Base-by-base conservation (phyloP, 2,888 invertebrate genomes). In the Lithophane socia region DNA sequence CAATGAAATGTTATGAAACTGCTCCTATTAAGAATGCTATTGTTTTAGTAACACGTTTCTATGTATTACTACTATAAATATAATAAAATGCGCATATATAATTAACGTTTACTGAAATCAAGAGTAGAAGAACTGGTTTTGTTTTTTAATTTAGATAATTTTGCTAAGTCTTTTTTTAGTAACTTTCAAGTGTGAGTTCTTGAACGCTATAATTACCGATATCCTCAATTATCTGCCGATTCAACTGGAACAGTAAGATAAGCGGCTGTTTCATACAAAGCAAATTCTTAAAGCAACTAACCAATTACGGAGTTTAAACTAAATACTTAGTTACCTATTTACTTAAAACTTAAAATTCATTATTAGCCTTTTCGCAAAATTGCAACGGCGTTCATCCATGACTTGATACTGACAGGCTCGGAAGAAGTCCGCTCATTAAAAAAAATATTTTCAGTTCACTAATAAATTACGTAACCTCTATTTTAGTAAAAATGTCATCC, bases 1-100 rank as follows among this genome's bases (percentile, higher is more conserved):
- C 85, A 88, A 81, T 83, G 77, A 80, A 82, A 83, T 78, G 67
- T 88, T 87, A 80, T 69, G 83, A 84, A 88, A 87, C 65, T 29
- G 44, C 71, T 73, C 37, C 12, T 82, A 75, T 73, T 75, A 79
- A 60, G 64, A 81, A 79, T 71, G 44, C 65, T 80, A 76, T 84
- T 85, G 85, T 85, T 79, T 65, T 75, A 65, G 73, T 52, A 72
- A 72, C 71, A 68, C 42, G 42, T 73, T 85, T 76, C 63, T 68
- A 73, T 61, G 44, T 68, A 66, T 52, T 47, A 58, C 16, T 70
- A 66, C 63, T 72, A 76, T 37, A 47, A 83, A 65, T 64, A 71
- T 71, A 73, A 77, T 71, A 73, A 77, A 77, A 75, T 64, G 60
- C 74, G 72, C 74, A 80, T 84, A 80, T 1, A 63, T 83, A 72